A percentile compares a stretch with the other conserved stretches of the same genome.
Conservation (phyloP, 2,797 vertebrate genomes). For the Enteromius unitaeniatus region DNA sequence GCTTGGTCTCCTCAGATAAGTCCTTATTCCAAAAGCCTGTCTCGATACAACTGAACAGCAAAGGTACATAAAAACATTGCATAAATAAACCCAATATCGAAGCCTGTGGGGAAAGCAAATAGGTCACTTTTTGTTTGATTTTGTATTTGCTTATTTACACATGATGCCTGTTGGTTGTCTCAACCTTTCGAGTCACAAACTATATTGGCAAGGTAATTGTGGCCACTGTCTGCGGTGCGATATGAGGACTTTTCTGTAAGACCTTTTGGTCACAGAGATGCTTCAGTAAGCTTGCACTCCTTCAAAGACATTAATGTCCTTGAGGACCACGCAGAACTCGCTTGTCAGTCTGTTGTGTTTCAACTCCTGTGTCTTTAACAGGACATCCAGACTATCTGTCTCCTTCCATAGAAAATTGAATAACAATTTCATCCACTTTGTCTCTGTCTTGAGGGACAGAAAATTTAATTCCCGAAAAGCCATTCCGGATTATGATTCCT, state of each 20-base stretch:
- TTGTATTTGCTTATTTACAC: neutral
- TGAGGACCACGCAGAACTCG: slow-evolving; percentile 5
- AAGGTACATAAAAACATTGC: neutral
- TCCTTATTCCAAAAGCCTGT: slow-evolving; percentile 8
- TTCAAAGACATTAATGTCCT: slow-evolving; percentile 31
- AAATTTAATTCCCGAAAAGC: slow-evolving; percentile 62
- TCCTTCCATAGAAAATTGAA: slow-evolving; percentile 59
- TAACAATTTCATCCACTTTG: slow-evolving; percentile 65
- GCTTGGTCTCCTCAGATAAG: slow-evolving; percentile 14
- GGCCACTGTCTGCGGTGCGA: slow-evolving; percentile 14
- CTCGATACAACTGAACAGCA: neutral
- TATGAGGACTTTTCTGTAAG: neutral
- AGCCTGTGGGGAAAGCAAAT: neutral
- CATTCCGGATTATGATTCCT: slow-evolving; percentile 60
- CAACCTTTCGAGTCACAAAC: neutral
- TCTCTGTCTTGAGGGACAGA: slow-evolving; percentile 58
- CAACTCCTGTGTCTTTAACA: slow-evolving; percentile 46
- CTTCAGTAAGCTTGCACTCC: slow-evolving; percentile 14
- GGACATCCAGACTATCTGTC: slow-evolving; percentile 57
- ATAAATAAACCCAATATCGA: neutral
- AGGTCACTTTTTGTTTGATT: neutral
- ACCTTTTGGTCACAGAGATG: slow-evolving; percentile 13
- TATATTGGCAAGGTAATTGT: neutral
- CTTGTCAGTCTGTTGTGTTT: slow-evolving; percentile 10
- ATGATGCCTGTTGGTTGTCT: neutral